Evolutionary conservation across 1,140 invertebrate species (phyloP), one percentile per base, ranked within the genome.

Genomic region (Lordiphosa clarofinis): DNA sequence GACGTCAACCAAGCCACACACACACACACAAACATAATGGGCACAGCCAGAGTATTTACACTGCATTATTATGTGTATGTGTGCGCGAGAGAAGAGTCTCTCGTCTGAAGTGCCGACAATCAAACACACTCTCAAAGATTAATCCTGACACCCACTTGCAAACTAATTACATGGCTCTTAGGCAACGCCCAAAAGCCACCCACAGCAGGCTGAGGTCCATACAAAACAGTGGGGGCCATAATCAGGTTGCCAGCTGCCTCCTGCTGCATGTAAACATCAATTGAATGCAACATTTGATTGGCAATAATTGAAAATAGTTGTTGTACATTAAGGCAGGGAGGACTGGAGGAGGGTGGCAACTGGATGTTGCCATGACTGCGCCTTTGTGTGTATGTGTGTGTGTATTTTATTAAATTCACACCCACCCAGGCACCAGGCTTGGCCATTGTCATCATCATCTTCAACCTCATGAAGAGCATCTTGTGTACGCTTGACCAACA

Each of bases 271-370:
- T 82, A 87, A 76, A 74, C 78, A 84, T 84, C 73, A 71, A 79
- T 86, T 87, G 70, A 87, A 84, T 84, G 84, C 84, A 84, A 79
- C 84, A 87, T 87, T 84, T 87, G 84, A 87, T 87, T 87, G 84
- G 84, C 78, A 87, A 87, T 87, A 87, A 87, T 87, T 87, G 84
- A 87, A 79, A 87, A 86, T 79, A 81, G 79, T 87, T 86, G 74
- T 84, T 79, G 78, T 68, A 73, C 73, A 78, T 73, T 76, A 82
- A 78, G 72, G 43, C 10, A 33, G 10, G 36, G 47, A 36, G 10
- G 0, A 19, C 8, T 4, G 33, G 19, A 5, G 10, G 12, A 21
- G 6, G 48, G 7, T 19, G 19, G 19, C 19, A 19, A 36, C 28
- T 67, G 62, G 66, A 61, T 67, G 73, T 84, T 84, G 79, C 59